Base-by-base conservation (phyloP, 2,888 invertebrate genomes). In the Andrena camellia region DNA sequence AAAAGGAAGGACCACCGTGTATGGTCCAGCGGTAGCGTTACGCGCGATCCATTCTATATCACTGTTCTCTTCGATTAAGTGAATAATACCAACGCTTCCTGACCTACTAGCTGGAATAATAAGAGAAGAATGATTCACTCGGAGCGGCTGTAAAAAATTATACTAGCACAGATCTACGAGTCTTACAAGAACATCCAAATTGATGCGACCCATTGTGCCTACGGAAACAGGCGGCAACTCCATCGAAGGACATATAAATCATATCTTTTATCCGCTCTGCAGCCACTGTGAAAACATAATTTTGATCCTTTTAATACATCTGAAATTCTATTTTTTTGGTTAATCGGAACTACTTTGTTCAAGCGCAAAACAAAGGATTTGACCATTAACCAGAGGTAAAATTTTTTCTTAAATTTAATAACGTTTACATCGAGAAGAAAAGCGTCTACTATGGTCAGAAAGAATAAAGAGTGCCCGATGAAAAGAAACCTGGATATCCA, bases 141-240 rank as follows among this genome's bases (percentile, higher is more conserved):
- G 5, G 1, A 42, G 17, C 3, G 42, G 42, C 5, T 42, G 1
- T 42, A 17, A 4, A 13, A 42, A 4, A 5, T 17, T 42, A 42
- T 17, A 42, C 3, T 17, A 17, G 42, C 42, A 17, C 42, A 1
- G 17, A 42, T 42, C 7, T 33, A 26, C 7, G 42, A 48, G 81
- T 95, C 97, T 96, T 95, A 99, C 99, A 98, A 70, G 98, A 96
- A 94, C 99, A 99, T 81, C 99, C 99, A 88, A 97, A 97, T 94
- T 99, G 98, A 95, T 99, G 98, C 13, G 99, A 99, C 78, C 97
- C 98, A 95, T 99, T 99, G 84, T 99, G 95, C 83, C 98, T 95
- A 85, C 98, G 96, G 93, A 98, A 98, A 95, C 99, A 99, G 70
- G 97, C 96, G 76, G 96, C 95, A 63, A 96, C 96, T 64, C 97